Evolutionary conservation across 2,888 invertebrate genomes (phyloP).

Genomic region (Arge pagana): DNA sequence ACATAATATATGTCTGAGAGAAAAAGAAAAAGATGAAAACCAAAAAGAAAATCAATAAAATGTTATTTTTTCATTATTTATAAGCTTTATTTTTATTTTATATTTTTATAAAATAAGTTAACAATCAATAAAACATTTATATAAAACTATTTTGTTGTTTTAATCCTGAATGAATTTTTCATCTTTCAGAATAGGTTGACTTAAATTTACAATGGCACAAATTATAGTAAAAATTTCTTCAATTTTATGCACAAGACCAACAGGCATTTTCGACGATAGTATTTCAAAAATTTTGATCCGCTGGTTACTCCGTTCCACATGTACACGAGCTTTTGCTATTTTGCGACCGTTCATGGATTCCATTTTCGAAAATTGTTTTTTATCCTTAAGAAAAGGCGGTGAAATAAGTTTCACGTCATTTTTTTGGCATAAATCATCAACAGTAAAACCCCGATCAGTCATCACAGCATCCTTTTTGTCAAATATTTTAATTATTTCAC

Average conservation of each 20-base stretch:
- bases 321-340: slow-evolving; percentile 2
- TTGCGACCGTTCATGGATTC: slow-evolving; percentile 24
- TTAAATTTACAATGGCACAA: slow-evolving; percentile 1
- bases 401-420: slow-evolving; percentile 25
- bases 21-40: not conserved
- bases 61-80: slow-evolving; percentile 1
- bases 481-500: slow-evolving; percentile 14
- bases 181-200: slow-evolving; percentile 5
- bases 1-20: slow-evolving; percentile 9
- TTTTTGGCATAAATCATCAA: slow-evolving; percentile 30
- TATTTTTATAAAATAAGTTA: slow-evolving; percentile 6
- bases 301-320: not conserved
- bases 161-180: slow-evolving; percentile 8
- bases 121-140: slow-evolving; percentile 7
- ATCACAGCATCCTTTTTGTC: slow-evolving; percentile 27
- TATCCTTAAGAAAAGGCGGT: slow-evolving; percentile 32
- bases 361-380: slow-evolving; percentile 29
- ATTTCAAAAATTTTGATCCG: slow-evolving; percentile 2
- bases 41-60: slow-evolving; percentile 5
- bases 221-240: slow-evolving; percentile 9
- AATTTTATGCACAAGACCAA: not conserved
- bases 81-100: slow-evolving; percentile 2
- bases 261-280: not conserved
- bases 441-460: slow-evolving; percentile 33
- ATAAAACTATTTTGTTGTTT: slow-evolving; percentile 7